Evolutionary conservation across 1,140 invertebrate genomes (phyloP).

Genomic region (Bradysia coprophila): DNA sequence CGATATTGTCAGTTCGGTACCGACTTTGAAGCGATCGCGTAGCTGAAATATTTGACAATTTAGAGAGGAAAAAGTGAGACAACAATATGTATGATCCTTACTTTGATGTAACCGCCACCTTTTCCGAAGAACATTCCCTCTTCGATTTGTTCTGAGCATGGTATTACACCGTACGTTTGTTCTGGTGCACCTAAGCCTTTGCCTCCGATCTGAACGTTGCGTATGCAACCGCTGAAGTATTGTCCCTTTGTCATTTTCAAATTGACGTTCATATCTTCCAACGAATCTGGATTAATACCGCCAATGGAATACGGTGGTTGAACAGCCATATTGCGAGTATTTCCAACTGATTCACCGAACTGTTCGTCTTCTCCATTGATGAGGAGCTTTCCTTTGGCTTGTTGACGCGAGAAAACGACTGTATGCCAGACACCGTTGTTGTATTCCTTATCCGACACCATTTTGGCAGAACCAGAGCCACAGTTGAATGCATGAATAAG

Average conservation of each 20-base stretch:
- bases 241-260: constrained; percentile 7
- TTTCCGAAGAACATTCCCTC: constrained; percentile 76
- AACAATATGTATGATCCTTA: no score
- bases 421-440: constrained; percentile 82
- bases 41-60: no score
- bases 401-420: constrained; percentile 36
- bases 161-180: constrained; percentile 38
- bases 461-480: constrained; percentile 41
- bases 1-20: constrained; percentile 54
- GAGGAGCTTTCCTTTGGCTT: constrained; percentile 38
- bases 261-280: constrained; percentile 9
- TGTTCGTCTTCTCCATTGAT: constrained; percentile 27
- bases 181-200: constrained; percentile 37
- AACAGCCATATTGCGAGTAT: constrained; percentile 37
- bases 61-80: no score
- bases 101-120: constrained; percentile 24
- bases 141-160: constrained; percentile 69
- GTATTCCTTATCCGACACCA: constrained; percentile 36
- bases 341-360: constrained; percentile 29
- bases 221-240: constrained; percentile 75
- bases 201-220: constrained; percentile 56
- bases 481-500: constrained; percentile 53
- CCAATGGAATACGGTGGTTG: constrained; percentile 62
- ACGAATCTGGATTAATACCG: constrained; percentile 30
- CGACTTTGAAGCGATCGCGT: constrained; percentile 56